A percentile compares a stretch with the other conserved stretches of the same genome.
Evolutionary conservation across 2,888 invertebrate species (phyloP).

Genomic region (Chymomyza amoena): DNA sequence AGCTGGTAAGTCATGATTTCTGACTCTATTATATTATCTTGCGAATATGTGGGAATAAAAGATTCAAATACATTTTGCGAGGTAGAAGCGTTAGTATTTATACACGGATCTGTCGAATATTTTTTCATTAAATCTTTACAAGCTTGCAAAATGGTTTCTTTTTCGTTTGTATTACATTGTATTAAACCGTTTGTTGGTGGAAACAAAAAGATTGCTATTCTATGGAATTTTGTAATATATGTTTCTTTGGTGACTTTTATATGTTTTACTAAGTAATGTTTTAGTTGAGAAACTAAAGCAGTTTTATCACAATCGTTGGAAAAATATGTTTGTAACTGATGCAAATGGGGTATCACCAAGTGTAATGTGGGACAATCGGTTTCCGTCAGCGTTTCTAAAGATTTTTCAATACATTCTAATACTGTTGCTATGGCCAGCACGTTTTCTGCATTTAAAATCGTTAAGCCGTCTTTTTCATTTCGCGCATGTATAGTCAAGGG

Average conservation of each 20-base stretch:
- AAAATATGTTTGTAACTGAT: background rate
- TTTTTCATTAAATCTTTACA: too few relatives aligned
- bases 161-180: background rate
- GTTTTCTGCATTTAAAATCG: conserved; percentile 1
- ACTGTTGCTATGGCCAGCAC: background rate
- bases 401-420: background rate
- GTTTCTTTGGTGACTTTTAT: background rate
- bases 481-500: conserved; percentile 1
- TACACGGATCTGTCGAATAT: background rate
- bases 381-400: conserved; percentile 1
- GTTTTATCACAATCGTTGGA: background rate
- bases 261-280: background rate
- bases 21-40: background rate
- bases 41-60: background rate
- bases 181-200: conserved; percentile 13
- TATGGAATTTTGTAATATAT: background rate
- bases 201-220: conserved; percentile 12
- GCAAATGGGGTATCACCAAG: conserved; percentile 2
- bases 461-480: conserved; percentile 3
- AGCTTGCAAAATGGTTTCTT: background rate
- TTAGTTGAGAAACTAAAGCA: conserved; percentile 3
- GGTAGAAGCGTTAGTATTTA: background rate
- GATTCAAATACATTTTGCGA: background rate
- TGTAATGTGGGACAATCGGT: conserved; percentile 1
- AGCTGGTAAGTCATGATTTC: background rate